Percentiles rank a stretch among this genome's conserved stretches.
Evolutionary conservation across 92 coral and sea anemone species (phyloP).

Genomic region (Palythoa grandiflora): DNA sequence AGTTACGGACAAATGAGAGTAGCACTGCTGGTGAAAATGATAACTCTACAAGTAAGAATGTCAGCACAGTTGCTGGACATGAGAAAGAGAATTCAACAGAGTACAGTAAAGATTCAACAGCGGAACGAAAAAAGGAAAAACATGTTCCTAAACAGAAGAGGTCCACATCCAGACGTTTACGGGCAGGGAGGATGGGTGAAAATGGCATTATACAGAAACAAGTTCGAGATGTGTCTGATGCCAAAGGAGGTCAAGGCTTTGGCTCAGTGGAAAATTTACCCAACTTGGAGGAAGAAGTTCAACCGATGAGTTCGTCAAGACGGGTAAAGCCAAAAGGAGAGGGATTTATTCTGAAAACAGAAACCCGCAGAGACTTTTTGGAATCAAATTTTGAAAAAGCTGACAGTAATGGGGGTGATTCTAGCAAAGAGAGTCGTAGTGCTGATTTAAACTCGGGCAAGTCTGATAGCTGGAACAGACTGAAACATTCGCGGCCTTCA

Average conservation of each 20-base stretch:
- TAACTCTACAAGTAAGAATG: not conserved
- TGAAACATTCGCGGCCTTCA: constrained; percentile 40
- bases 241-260: constrained; percentile 37
- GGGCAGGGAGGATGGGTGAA: constrained; percentile 17
- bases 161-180: constrained; percentile 4
- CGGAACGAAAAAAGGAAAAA: constrained; percentile 4
- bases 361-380: not conserved
- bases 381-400: not conserved
- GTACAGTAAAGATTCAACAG: not conserved
- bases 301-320: not conserved
- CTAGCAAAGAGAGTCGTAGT: not conserved
- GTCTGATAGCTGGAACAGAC: constrained; percentile 28
- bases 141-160: not conserved
- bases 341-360: not conserved
- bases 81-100: not conserved
- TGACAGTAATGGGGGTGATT: not conserved
- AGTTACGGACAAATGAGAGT: not conserved
- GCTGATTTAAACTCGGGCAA: not conserved
- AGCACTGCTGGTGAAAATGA: not conserved
- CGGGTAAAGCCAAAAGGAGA: constrained; percentile 42
- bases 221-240: not conserved
- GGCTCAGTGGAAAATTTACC: not conserved
- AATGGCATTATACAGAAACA: constrained; percentile 16
- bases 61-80: not conserved
- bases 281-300: not conserved